Conservation (phyloP, 2,888 invertebrate species). For the Mechanitis mazaeus region DNA sequence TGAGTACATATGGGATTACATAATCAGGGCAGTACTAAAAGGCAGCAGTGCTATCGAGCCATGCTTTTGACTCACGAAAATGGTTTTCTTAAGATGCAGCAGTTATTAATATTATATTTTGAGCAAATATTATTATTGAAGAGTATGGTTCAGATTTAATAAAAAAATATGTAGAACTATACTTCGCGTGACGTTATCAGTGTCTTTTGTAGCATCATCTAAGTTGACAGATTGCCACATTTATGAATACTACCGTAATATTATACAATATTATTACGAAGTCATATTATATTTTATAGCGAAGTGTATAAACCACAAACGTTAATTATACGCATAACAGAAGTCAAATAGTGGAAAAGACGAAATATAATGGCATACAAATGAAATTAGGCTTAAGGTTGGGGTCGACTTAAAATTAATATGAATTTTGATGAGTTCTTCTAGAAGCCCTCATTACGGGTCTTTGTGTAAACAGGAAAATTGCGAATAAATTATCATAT, state of each 20-base stretch:
- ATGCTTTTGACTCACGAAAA: neutral
- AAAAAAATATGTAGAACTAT: neutral
- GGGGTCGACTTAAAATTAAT: conserved; percentile 18
- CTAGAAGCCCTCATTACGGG: conserved; percentile 21
- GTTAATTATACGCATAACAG: neutral
- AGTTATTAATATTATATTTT: too few species aligned
- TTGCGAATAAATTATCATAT: conserved; percentile 23
- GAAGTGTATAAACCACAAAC: neutral
- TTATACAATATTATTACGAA: too few species aligned
- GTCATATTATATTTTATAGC: too few species aligned
- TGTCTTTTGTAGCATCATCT: too few species aligned
- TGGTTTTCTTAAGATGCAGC: neutral
- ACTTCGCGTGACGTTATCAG: too few species aligned
- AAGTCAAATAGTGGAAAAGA: conserved; percentile 6
- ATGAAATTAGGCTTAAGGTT: conserved; percentile 13
- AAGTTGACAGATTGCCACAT: too few species aligned
- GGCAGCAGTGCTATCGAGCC: neutral
- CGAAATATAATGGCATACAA: conserved; percentile 14
- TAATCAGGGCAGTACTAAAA: neutral
- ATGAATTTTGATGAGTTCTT: conserved; percentile 20
- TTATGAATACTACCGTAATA: too few species aligned
- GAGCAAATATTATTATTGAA: neutral
- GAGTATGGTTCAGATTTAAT: neutral
- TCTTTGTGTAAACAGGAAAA: conserved; percentile 19
- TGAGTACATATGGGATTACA: too few species aligned